These are phyloP conservation scores for Stenopsyche tienmushanensis DNA, from an alignment of 1,140 invertebrate species.

Conservation along the genomic window DNA sequence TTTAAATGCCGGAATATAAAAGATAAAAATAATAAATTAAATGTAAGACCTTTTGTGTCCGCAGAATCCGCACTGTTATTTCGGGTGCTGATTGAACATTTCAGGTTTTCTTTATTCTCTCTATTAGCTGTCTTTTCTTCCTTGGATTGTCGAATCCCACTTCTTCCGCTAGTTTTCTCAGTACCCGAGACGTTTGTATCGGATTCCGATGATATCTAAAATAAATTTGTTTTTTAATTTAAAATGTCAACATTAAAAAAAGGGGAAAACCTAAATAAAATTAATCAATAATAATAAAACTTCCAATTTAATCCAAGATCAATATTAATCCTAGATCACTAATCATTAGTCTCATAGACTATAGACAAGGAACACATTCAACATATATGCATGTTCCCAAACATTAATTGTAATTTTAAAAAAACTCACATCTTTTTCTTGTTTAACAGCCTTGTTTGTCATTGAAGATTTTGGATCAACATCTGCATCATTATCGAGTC, in stretches of 20 bases:
- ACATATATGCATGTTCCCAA: neutral
- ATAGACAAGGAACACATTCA: too few species aligned
- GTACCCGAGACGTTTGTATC: constrained; percentile 50
- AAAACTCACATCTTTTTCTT: constrained; percentile 48
- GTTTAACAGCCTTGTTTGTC: constrained; percentile 43
- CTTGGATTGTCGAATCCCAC: constrained; percentile 9
- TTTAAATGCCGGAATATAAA: neutral
- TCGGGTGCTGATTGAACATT: constrained; percentile 51
- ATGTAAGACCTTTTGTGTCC: constrained; percentile 45
- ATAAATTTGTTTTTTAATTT: neutral
- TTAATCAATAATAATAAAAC: neutral
- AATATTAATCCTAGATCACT: neutral
- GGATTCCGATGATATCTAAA: constrained; percentile 50
- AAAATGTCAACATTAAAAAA: neutral
- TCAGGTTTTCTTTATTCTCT: constrained; percentile 51
- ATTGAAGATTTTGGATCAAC: constrained; percentile 35
- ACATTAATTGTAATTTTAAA: neutral
- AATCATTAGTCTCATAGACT: too few species aligned
- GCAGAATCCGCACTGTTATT: constrained; percentile 49
- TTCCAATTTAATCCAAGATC: neutral
- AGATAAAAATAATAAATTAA: neutral
- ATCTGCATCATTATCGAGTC: constrained; percentile 41
- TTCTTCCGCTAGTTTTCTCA: constrained; percentile 36
- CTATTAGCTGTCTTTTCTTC: constrained; percentile 25
- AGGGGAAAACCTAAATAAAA: neutral